Conservation (phyloP, 2,888 invertebrate genomes). For the Melinaea menophilus region DNA sequence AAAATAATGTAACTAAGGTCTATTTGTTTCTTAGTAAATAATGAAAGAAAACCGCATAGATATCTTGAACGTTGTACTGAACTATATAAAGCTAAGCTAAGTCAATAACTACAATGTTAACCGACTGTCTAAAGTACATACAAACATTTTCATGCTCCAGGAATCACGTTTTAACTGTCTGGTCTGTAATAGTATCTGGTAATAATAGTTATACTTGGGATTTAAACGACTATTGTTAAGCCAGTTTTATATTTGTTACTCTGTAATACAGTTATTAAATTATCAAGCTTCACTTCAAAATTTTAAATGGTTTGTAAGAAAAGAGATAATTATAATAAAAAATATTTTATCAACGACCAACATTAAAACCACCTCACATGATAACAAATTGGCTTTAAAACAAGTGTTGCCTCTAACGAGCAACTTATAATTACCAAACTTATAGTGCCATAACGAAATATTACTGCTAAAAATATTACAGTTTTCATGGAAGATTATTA, state of each 20-base stretch:
- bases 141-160: neutral
- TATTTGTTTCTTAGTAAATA: no score
- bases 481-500: neutral
- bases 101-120: no score
- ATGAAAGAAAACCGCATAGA: no score
- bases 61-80: no score
- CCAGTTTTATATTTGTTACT: neutral
- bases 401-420: constrained; percentile 39
- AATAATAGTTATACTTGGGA: neutral
- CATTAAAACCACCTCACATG: neutral
- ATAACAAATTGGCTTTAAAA: constrained; percentile 44
- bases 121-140: neutral
- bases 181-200: neutral
- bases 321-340: no score
- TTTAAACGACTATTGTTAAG: neutral
- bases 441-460: constrained; percentile 27
- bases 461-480: neutral
- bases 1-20: no score
- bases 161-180: neutral
- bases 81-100: no score
- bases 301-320: no score
- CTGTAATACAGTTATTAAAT: no score
- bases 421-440: constrained; percentile 71
- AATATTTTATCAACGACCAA: neutral
- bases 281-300: no score